Base-by-base conservation (phyloP, 2,797 vertebrate species). In the Rhinichthys osculus region DNA sequence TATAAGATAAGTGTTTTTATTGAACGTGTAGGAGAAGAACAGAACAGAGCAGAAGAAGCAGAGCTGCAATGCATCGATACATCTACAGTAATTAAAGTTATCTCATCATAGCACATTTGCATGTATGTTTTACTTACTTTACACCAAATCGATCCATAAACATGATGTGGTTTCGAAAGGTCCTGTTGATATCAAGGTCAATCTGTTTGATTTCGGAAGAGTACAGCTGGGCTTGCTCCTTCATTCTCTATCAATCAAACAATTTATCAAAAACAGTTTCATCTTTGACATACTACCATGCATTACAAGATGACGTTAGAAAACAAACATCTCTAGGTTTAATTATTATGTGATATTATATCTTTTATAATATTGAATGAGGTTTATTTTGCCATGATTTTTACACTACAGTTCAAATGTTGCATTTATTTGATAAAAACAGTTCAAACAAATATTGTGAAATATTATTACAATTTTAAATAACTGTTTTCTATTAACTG, bases 111-210 rank as follows among this genome's bases (percentile, higher is more conserved):
- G 30, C 9, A 69, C 19, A 27, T 13, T 72, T 38, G 38, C 19
- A 40, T 77, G 44, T 9, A n/a, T 42, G 70, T 23, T 6, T 35
- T 66, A 95, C 97, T 95, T 92, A 98, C 97, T 96, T 97, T 89
- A 98, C 96, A 90, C 97, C 97, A 1, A 97, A 98, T 90, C 97
- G 97, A 78, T 98, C 97, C 93, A 94, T 97, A 88, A 98, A 98
- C 97, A 98, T 98, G 92, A 98, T 97, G 91, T 98, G 96, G 93
- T 98, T 97, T 84, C 97, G 95, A 92, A 98, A 98, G 76, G 97
- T 98, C 86, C 97, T 94, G 93, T 98, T 98, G 78, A 98, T 96
- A 0, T 98, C 97, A 44, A 98, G 87, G 90, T 98, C 97, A 3
- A 98, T 98, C 93, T 98, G 97, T 90, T 97, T 98, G 92, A 98